Evolutionary conservation across 2,113 vertebrate genomes (phyloP).

Genomic region (Varanus komodoensis): DNA sequence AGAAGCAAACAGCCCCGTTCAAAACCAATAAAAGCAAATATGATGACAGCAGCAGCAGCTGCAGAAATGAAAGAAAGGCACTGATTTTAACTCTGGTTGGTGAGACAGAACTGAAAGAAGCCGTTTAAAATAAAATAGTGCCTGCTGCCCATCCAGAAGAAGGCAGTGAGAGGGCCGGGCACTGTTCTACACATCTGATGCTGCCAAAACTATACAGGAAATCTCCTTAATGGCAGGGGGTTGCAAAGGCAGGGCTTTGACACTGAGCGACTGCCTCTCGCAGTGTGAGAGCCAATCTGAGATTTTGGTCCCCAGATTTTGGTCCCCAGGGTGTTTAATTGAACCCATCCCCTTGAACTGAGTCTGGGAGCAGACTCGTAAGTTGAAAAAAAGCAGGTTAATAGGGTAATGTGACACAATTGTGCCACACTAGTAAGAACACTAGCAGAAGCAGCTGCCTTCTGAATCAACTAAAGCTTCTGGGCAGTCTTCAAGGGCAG

Average conservation of each 20-base stretch:
- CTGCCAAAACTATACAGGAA: no score
- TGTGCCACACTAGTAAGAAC: neutral
- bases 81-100: neutral
- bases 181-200: neutral
- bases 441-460: neutral
- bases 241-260: neutral
- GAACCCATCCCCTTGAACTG: neutral
- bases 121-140: neutral
- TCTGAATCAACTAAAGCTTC: neutral
- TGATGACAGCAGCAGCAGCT: no score
- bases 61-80: neutral
- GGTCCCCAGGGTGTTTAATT: neutral
- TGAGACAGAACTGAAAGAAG: neutral
- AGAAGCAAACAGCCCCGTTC: neutral
- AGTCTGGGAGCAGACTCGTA: neutral
- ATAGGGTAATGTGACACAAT: neutral
- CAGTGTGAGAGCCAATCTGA: neutral
- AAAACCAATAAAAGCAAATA: no score
- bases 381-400: neutral
- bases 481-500: neutral
- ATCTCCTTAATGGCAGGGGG: neutral
- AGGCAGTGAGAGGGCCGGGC: neutral
- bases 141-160: neutral
- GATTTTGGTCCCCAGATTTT: slow-evolving; percentile 1
- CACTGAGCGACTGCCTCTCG: neutral